A percentile compares a stretch with the other conserved stretches of the same genome.
phyloP scores from a whole-genome alignment of 2,113 vertebrate species.

The Pipa parva region DNA sequence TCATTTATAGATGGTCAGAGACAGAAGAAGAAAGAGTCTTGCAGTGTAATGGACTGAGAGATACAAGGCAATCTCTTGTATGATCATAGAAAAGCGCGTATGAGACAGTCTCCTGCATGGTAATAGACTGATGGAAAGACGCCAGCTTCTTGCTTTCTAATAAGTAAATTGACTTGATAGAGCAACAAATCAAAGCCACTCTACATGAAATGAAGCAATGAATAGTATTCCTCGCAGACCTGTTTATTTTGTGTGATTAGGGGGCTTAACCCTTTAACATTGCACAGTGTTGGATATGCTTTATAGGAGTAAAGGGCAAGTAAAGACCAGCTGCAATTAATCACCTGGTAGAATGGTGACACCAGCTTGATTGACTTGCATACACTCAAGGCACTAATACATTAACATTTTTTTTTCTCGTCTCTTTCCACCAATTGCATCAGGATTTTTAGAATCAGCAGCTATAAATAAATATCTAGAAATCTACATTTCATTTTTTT shows the following conservation, averaged over 20 bases:
- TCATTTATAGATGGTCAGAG: too few species aligned
- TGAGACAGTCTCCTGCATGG: neutral
- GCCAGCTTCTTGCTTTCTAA: neutral
- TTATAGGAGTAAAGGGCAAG: neutral
- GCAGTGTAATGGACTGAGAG: too few species aligned
- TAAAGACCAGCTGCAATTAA: neutral
- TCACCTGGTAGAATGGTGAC: too few species aligned
- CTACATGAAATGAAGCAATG: neutral
- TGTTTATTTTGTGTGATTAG: neutral
- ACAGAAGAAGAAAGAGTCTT: too few species aligned
- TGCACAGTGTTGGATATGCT: neutral
- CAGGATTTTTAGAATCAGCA: too few species aligned
- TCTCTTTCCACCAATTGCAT: too few species aligned
- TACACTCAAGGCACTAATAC: too few species aligned
- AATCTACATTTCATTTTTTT: too few species aligned
- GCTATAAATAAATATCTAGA: too few species aligned
- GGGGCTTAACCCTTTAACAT: neutral
- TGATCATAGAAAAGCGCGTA: neutral
- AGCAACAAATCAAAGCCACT: slow-evolving; percentile 6
- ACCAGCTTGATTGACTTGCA: too few species aligned
- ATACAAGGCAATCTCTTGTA: neutral
- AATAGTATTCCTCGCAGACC: neutral
- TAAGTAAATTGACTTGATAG: slow-evolving; percentile 5
- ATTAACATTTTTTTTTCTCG: too few species aligned
- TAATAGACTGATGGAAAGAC: neutral